These are phyloP conservation scores for Etheostoma nigrum DNA, from an alignment of 2,797 vertebrate genomes.

Conservation along the genomic window DNA sequence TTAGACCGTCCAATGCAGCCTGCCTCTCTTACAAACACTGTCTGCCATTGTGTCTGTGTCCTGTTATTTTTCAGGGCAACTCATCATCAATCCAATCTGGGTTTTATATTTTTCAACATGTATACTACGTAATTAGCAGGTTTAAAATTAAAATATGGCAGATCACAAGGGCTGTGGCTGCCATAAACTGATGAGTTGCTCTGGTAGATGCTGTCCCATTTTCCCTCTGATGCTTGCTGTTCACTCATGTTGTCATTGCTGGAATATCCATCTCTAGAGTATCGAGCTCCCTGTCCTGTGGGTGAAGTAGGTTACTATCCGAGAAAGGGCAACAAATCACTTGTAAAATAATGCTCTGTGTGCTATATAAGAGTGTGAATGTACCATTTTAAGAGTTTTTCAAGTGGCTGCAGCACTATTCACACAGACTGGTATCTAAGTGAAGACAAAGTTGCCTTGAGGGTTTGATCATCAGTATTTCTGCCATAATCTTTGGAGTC, in stretches of 20 bases:
- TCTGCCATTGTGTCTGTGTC: slow-evolving; percentile 48
- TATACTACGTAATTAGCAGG: not conserved
- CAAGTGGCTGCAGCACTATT: not conserved
- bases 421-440: not conserved
- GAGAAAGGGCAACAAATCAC: not conserved
- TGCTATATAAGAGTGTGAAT: not conserved
- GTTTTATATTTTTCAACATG: not conserved
- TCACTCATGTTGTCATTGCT: slow-evolving; percentile 63
- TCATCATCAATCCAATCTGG: slow-evolving; percentile 52
- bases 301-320: slow-evolving; percentile 13
- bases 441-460: not conserved
- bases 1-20: slow-evolving; percentile 51
- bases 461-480: not conserved
- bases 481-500: not conserved
- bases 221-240: slow-evolving; percentile 60
- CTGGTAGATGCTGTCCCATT: slow-evolving; percentile 43
- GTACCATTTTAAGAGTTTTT: not conserved
- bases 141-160: slow-evolving; percentile 8
- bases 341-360: not conserved
- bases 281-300: slow-evolving; percentile 21
- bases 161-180: slow-evolving; percentile 7
- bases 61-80: slow-evolving; percentile 51
- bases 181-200: slow-evolving; percentile 60
- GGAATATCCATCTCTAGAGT: slow-evolving; percentile 37
- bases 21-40: slow-evolving; percentile 43